Conservation (phyloP, 2,888 invertebrate genomes). For the Drosophila meridionalis region DNA sequence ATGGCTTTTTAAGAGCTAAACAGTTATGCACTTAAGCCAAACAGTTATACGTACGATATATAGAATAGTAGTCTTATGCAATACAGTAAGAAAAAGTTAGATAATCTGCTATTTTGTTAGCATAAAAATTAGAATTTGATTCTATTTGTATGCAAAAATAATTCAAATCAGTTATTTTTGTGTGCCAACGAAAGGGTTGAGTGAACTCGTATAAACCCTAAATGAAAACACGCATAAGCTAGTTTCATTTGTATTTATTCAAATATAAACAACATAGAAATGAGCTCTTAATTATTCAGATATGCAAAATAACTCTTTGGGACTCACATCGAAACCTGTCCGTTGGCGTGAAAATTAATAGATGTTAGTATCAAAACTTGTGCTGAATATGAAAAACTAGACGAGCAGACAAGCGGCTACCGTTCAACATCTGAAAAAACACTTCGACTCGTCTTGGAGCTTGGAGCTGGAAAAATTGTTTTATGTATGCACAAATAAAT, state of each 20-base stretch:
- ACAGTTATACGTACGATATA: not conserved
- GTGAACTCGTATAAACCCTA: slow-evolving; percentile 54
- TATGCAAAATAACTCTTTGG: slow-evolving; percentile 39
- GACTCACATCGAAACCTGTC: slow-evolving; percentile 34
- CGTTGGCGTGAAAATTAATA: slow-evolving; percentile 67
- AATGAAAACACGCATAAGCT: slow-evolving; percentile 28
- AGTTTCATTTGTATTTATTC: slow-evolving; percentile 46
- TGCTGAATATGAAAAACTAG: slow-evolving; percentile 56
- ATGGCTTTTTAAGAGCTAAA: not conserved
- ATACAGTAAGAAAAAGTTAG: not conserved
- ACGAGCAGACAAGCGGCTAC: slow-evolving; percentile 61
- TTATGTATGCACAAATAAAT: slow-evolving; percentile 54
- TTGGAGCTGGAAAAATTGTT: slow-evolving; percentile 47
- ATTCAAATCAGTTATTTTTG: not conserved
- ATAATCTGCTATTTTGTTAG: not conserved
- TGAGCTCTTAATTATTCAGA: slow-evolving; percentile 53
- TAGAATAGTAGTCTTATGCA: not conserved
- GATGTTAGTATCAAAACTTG: slow-evolving; percentile 37
- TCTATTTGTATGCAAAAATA: not conserved
- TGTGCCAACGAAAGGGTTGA: slow-evolving; percentile 49
- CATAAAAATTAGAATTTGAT: slow-evolving; percentile 1
- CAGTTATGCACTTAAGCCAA: not conserved
- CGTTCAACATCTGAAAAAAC: slow-evolving; percentile 28
- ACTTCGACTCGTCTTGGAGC: slow-evolving; percentile 4
- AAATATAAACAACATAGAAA: slow-evolving; percentile 17